Conservation (phyloP, 2,797 vertebrate species). For the Tokudaia tokunoshimensis region DNA sequence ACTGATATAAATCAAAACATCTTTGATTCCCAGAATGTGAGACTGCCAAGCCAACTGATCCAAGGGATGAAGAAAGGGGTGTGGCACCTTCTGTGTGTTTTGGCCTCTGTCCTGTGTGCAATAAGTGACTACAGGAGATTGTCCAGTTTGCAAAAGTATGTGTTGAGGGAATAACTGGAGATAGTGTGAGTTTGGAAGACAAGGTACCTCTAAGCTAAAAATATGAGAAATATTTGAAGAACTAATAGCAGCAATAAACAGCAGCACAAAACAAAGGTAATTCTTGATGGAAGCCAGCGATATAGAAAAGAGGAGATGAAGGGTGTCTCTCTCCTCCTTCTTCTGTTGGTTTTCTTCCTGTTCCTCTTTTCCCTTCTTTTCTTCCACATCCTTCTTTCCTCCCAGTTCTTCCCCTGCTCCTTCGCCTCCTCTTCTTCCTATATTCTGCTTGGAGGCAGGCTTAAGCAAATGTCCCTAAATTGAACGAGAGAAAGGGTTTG, state of each 20-base stretch:
- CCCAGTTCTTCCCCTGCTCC: no score
- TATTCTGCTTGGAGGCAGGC: neutral
- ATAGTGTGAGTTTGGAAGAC: neutral
- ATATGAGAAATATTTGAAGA: neutral
- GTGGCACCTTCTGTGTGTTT: neutral
- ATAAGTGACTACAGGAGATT: slow-evolving; percentile 9
- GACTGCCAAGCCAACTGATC: neutral
- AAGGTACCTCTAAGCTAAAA: neutral
- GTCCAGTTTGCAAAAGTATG: neutral
- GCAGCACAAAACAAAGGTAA: neutral
- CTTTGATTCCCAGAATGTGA: neutral
- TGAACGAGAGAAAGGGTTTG: neutral
- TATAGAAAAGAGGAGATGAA: neutral
- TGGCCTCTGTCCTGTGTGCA: neutral
- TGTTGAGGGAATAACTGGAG: neutral
- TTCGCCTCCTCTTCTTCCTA: neutral
- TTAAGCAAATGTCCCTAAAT: neutral
- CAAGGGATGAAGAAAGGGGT: neutral
- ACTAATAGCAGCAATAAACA: neutral
- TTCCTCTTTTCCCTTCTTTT: neutral
- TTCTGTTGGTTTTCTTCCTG: neutral
- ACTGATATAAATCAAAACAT: slow-evolving; percentile 28
- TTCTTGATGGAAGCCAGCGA: neutral
- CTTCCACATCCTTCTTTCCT: neutral
- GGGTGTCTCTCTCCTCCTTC: neutral